Evolutionary conservation across 2,888 invertebrate genomes (phyloP), one percentile per base, ranked within the genome.

Genomic region (Ditula angustiorana): DNA sequence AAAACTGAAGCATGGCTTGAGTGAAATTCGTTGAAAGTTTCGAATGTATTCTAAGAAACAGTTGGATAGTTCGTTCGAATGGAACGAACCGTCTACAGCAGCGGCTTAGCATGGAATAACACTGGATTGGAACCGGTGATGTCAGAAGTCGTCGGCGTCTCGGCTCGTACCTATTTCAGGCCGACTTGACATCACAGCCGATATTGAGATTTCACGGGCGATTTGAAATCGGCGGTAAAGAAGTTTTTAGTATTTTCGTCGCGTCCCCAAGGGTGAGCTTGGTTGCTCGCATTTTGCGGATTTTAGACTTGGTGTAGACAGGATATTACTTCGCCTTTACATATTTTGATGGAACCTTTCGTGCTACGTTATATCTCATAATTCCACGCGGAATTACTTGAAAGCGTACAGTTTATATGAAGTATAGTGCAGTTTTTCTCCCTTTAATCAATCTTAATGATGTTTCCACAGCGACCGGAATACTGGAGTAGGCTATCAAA

Each of bases 71-170:
- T 63, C n/a, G 19, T 2, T 28, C 33, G 26, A 58, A 46, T 44
- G 19, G 44, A 74, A 71, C 74, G 72, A 75, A 64, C 53, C 69
- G 70, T 66, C 52, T 61, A 67, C 67, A 71, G 49, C 66, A 49
- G 64, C 16, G 44, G 19, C 19, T 41, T 53, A 57, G 67, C 62
- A 76, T 67, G 62, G 63, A 59, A 69, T 64, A 35, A 47, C 59
- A 52, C 69, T 19, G 23, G 68, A n/a, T 67, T 67, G 72, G 70
- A 37, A 37, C 44, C 24, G 65, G 55, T 67, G 69, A 73, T 67
- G 70, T 74, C 76, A 77, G 69, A 66, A 74, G 55, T 71, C 67
- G 63, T 61, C 67, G 68, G 68, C 73, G 74, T 65, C 71, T 68
- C 69, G 74, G 74, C 80, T 73, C 71, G 52, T 58, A 26, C 58